Conservation (phyloP, 2,888 invertebrate species). For the Myopa tessellatipennis region DNA sequence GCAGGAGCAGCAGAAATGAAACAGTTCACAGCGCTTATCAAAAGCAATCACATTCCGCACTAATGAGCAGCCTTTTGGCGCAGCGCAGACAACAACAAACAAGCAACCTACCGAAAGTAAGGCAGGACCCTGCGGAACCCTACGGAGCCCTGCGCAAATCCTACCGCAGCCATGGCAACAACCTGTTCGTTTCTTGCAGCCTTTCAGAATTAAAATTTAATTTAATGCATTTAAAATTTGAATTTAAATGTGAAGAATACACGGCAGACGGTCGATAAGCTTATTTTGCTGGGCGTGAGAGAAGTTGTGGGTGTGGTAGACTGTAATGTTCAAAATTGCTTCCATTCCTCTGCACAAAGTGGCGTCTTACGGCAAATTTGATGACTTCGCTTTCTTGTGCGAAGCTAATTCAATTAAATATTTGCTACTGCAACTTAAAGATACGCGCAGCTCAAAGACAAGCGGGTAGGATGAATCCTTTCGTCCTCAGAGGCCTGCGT, state of each 20-base stretch:
- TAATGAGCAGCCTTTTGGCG: conserved; percentile 26
- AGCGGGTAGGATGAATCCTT: conserved; percentile 1
- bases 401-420: conserved; percentile 43
- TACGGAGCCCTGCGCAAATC: background rate
- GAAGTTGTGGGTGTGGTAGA: too few species aligned
- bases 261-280: background rate
- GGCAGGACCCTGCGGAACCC: background rate
- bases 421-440: conserved; percentile 34
- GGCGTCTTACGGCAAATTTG: conserved; percentile 4
- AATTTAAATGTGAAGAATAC: background rate
- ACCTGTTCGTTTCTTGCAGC: background rate
- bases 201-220: background rate
- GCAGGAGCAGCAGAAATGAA: background rate
- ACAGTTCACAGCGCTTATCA: conserved; percentile 26
- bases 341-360: background rate
- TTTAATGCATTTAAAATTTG: background rate
- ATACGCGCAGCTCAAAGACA: conserved; percentile 2
- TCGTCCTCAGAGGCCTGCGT: background rate
- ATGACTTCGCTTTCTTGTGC: background rate
- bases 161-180: background rate
- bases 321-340: background rate
- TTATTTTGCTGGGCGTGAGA: background rate
- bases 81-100: background rate
- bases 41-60: conserved; percentile 18
- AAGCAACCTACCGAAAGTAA: background rate